These are phyloP conservation scores for Bicyclus anynana DNA, from an alignment of 1,140 invertebrate genomes.

Conservation along the genomic window DNA sequence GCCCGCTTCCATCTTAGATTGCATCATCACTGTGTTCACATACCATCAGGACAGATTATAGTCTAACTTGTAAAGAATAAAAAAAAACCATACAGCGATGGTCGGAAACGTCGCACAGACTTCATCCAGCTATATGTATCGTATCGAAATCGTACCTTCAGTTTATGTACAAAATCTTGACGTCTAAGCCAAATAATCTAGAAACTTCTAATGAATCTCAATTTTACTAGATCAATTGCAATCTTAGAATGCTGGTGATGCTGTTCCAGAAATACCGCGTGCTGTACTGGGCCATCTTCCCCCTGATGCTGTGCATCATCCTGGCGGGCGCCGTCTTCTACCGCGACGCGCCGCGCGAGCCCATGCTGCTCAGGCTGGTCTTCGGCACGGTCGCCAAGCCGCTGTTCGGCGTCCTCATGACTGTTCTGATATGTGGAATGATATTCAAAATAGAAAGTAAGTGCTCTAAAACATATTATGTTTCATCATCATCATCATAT, in stretches of 20 bases:
- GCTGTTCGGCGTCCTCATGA: slow-evolving; percentile 11
- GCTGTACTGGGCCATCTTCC: slow-evolving; percentile 19
- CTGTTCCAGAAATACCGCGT: slow-evolving; percentile 20
- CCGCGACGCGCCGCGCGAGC: slow-evolving; percentile 15
- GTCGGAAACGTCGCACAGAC: too few species aligned
- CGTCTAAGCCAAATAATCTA: background rate
- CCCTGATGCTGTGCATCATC: slow-evolving; percentile 6
- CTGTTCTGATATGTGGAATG: slow-evolving; percentile 15
- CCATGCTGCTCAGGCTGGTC: slow-evolving; percentile 15
- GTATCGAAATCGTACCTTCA: too few species aligned
- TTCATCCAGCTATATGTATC: too few species aligned
- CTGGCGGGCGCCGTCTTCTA: slow-evolving; percentile 25
- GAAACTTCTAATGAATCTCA: background rate
- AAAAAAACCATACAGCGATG: too few species aligned
- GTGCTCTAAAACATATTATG: too few species aligned
- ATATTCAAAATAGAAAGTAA: slow-evolving; percentile 36
- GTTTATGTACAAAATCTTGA: too few species aligned
- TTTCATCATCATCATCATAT: too few species aligned
- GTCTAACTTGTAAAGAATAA: too few species aligned
- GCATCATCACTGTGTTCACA: too few species aligned
- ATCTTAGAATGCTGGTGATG: background rate
- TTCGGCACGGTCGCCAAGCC: slow-evolving; percentile 25
- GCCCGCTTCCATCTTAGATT: too few species aligned
- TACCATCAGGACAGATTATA: too few species aligned
- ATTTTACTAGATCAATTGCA: too few species aligned